phyloP scores from a whole-genome alignment of 2,113 vertebrate genomes.

The Dasyprocta punctata region DNA sequence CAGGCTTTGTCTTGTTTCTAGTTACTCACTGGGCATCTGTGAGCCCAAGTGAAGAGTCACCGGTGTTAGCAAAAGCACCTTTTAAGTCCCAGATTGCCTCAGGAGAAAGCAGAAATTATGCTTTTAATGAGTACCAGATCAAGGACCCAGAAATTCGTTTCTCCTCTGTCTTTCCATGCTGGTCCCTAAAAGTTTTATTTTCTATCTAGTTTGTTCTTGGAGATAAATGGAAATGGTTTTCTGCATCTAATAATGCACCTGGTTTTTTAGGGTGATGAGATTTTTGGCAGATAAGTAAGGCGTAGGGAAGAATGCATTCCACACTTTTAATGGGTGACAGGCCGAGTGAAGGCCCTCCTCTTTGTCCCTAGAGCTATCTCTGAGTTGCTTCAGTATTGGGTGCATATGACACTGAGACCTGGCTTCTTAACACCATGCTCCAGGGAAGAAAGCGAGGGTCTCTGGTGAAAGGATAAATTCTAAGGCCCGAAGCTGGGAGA shows the following conservation, averaged over 20 bases:
- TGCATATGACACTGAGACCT: background rate
- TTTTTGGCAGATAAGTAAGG: background rate
- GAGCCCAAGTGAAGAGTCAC: background rate
- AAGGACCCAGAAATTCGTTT: background rate
- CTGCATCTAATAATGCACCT: background rate
- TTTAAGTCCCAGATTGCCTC: background rate
- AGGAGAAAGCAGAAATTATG: background rate
- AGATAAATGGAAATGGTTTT: background rate
- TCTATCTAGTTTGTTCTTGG: background rate
- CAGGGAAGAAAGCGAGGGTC: background rate
- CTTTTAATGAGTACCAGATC: background rate
- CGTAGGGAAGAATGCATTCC: background rate
- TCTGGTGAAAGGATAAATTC: background rate
- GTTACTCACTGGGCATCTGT: background rate
- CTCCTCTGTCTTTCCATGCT: background rate
- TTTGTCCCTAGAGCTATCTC: background rate
- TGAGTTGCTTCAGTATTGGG: background rate
- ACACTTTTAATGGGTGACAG: background rate
- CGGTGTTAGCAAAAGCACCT: background rate
- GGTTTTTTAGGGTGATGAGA: background rate
- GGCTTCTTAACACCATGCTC: background rate
- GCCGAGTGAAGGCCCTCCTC: background rate
- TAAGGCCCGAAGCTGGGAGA: background rate
- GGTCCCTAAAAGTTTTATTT: background rate
- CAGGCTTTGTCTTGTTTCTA: background rate